These are phyloP conservation scores for Neopelma chrysocephalum DNA, from an alignment of 2,797 vertebrate genomes.

Conservation along the genomic window DNA sequence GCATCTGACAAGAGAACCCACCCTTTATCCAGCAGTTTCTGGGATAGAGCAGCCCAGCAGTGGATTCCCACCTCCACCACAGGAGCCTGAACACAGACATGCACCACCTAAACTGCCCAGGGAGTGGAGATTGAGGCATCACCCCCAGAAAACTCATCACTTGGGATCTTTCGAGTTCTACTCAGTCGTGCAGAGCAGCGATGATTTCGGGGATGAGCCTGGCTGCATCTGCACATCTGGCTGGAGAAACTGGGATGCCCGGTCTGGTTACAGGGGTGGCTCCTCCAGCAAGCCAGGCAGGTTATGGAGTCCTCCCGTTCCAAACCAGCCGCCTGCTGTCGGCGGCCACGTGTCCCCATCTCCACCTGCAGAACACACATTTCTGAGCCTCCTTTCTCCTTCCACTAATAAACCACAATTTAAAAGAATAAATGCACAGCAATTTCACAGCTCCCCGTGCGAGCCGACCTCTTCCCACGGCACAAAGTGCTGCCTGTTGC, in stretches of 20 bases:
- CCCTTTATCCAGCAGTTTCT: not conserved
- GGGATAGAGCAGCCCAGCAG: not conserved
- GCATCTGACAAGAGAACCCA: not conserved
- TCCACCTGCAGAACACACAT: not conserved
- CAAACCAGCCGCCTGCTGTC: not conserved
- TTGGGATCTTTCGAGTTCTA: accelerated
- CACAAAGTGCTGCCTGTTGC: conserved; percentile 27
- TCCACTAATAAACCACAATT: not conserved
- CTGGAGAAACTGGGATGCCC: not conserved
- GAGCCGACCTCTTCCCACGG: not conserved
- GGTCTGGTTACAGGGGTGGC: accelerated
- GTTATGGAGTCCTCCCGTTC: accelerated
- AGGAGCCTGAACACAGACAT: accelerated
- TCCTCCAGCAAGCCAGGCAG: not conserved
- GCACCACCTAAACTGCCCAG: accelerated
- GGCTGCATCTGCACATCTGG: not conserved
- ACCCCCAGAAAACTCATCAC: not conserved
- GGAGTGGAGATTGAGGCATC: not conserved
- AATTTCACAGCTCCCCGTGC: not conserved
- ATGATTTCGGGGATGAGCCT: not conserved
- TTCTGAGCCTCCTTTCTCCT: not conserved
- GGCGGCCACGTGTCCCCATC: accelerated
- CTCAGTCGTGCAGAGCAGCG: accelerated
- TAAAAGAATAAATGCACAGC: not conserved
- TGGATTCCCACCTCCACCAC: not conserved